A percentile compares a stretch with the other conserved stretches of the same genome.
Conservation (phyloP, 1,140 invertebrate species). For the Scaptomyza montana region DNA sequence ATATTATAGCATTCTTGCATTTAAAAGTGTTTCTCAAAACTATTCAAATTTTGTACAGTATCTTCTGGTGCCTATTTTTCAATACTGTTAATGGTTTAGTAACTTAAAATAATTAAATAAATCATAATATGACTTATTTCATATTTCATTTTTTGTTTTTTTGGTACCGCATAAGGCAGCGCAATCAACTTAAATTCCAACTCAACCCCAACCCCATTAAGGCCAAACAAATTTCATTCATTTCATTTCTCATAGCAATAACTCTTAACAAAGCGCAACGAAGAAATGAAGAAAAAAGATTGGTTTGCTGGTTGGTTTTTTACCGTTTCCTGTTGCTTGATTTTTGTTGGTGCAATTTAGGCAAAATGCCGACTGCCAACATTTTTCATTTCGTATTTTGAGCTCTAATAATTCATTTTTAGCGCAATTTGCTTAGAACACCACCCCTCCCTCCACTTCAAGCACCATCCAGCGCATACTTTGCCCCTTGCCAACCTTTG, state of each 20-base stretch:
- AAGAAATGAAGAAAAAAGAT: slow-evolving; percentile 9
- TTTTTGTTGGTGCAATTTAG: slow-evolving; percentile 61
- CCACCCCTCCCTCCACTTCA: not conserved
- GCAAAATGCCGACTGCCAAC: slow-evolving; percentile 64
- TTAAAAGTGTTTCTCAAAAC: no score
- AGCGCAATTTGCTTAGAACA: slow-evolving; percentile 70
- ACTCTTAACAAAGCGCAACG: slow-evolving; percentile 64
- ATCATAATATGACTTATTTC: not conserved
- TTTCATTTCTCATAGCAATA: slow-evolving; percentile 71
- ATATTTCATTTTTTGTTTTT: not conserved
- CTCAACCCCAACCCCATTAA: not conserved
- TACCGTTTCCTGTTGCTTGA: no score
- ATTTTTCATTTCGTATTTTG: slow-evolving; percentile 57
- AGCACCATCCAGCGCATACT: not conserved
- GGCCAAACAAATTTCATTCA: slow-evolving; percentile 62
- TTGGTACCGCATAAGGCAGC: not conserved
- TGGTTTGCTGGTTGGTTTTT: slow-evolving; percentile 26
- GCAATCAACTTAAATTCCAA: not conserved
- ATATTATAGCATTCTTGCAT: no score
- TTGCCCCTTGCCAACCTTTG: slow-evolving; percentile 16
- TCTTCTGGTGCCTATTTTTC: no score
- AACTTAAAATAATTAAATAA: no score
- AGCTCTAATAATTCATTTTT: slow-evolving; percentile 80
- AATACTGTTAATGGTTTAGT: no score
- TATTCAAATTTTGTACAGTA: no score